Conservation (phyloP, 1,140 invertebrate genomes). For the Dolichoris vasculosae region DNA sequence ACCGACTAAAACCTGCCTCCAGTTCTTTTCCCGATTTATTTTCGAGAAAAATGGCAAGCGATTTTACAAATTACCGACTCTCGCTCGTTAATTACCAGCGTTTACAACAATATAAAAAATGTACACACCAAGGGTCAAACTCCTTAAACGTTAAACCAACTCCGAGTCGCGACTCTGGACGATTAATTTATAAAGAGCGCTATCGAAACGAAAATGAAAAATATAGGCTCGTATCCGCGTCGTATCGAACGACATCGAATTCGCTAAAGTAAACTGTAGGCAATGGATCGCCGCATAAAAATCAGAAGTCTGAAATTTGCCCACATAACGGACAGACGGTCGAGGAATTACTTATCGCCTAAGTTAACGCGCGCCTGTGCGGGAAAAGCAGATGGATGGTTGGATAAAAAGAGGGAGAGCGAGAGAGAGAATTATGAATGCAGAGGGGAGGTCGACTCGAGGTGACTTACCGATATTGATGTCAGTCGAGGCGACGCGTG, state of each 20-base stretch:
- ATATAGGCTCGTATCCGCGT: background rate
- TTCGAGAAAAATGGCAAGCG: too few relatives aligned
- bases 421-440: slow-evolving; percentile 13
- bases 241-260: background rate
- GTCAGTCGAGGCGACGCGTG: background rate
- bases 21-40: background rate
- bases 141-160: background rate
- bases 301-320: background rate
- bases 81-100: background rate
- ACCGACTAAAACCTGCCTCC: background rate
- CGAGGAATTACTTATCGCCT: background rate
- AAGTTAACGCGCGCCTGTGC: background rate
- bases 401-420: background rate
- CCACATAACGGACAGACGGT: background rate
- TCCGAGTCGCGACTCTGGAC: background rate
- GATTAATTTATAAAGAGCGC: background rate
- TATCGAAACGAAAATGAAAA: background rate
- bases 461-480: slow-evolving; percentile 38
- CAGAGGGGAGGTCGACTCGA: slow-evolving; percentile 47
- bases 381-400: background rate
- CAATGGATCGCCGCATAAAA: background rate
- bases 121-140: background rate
- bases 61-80: background rate
- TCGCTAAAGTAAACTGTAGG: background rate
- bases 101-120: background rate